Percentiles rank a stretch among this genome's conserved stretches.
phyloP scores from a whole-genome alignment of 2,888 invertebrate species.

The Dichetophora obliterata region DNA sequence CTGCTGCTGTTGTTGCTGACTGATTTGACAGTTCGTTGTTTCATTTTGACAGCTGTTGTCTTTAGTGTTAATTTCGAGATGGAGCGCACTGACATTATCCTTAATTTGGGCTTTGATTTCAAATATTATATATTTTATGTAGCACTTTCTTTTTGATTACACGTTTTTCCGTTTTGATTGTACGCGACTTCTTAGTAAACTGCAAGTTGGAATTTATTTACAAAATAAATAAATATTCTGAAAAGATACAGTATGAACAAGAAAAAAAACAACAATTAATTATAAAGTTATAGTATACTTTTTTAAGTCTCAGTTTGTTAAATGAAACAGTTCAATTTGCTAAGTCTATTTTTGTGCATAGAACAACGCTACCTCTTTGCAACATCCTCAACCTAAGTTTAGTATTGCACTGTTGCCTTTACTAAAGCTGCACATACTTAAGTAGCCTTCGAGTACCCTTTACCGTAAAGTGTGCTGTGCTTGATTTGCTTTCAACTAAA shows the following conservation, averaged over 20 bases:
- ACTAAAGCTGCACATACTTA: constrained; percentile 43
- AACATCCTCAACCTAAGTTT: not conserved
- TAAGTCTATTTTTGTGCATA: too few relatives aligned
- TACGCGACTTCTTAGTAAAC: not conserved
- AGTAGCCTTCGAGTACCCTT: constrained; percentile 40
- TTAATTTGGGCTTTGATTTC: constrained; percentile 66
- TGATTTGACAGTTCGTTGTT: constrained; percentile 31
- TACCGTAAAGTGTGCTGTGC: constrained; percentile 16
- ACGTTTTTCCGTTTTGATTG: constrained; percentile 23
- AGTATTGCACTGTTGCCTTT: not conserved
- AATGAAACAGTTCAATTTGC: too few relatives aligned
- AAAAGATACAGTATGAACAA: not conserved
- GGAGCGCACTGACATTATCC: constrained; percentile 57
- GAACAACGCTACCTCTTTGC: not conserved
- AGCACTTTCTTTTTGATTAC: constrained; percentile 46
- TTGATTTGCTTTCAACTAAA: not conserved
- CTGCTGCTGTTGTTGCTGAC: constrained; percentile 27
- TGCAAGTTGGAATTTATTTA: too few relatives aligned
- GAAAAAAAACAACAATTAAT: not conserved
- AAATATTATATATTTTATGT: constrained; percentile 65
- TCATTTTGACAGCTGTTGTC: constrained; percentile 68
- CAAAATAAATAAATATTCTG: not conserved
- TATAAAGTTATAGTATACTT: not conserved
- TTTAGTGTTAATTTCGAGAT: constrained; percentile 61
- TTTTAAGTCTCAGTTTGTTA: not conserved